Conservation (phyloP, 2,113 vertebrate genomes). For the Myiopsitta monachus region DNA sequence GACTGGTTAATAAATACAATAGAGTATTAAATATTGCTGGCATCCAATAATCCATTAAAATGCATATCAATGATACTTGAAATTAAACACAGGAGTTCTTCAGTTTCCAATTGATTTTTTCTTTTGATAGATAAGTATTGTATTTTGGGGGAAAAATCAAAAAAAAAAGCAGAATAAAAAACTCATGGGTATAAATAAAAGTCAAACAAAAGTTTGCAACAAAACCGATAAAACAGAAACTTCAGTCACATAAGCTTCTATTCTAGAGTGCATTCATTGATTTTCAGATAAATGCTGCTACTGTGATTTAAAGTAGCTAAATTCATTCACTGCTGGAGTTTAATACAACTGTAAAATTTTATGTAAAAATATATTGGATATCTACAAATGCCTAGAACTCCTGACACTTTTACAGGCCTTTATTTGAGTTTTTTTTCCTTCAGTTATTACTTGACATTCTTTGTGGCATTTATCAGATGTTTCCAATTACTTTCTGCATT, state of each 20-base stretch:
- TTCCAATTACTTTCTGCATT: background rate
- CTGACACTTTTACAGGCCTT: background rate
- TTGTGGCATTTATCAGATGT: background rate
- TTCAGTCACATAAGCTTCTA: background rate
- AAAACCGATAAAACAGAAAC: background rate
- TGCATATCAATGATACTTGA: background rate
- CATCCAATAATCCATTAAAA: background rate
- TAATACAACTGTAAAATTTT: slow-evolving; percentile 45
- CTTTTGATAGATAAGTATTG: background rate
- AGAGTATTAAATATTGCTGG: background rate
- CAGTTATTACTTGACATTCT: background rate
- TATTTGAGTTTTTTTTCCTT: slow-evolving; percentile 24
- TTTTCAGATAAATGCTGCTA: background rate
- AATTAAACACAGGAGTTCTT: background rate
- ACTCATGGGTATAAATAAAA: background rate
- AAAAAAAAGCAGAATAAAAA: background rate
- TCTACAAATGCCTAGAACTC: background rate
- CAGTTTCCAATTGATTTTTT: background rate
- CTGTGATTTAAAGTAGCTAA: slow-evolving; percentile 15
- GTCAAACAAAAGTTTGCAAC: background rate
- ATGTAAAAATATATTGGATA: slow-evolving; percentile 35
- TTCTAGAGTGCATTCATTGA: background rate
- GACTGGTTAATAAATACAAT: background rate
- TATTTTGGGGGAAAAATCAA: fast-evolving
- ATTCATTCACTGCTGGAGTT: slow-evolving; percentile 26